Conservation (phyloP, 92 coral and sea anemone species). For the Desmophyllum pertusum region DNA sequence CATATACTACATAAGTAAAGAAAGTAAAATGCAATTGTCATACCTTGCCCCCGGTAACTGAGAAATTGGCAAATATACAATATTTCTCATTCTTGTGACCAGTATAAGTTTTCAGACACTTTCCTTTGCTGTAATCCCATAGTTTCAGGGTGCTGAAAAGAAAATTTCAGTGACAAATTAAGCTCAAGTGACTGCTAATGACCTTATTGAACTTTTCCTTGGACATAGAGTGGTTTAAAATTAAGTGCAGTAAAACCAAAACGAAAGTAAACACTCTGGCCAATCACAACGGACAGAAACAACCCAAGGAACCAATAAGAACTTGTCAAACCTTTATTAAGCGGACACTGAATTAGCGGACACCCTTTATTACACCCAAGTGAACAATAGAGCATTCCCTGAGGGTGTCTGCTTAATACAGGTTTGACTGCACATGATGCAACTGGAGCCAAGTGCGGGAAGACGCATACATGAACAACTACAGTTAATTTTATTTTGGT, state of each 20-base stretch:
- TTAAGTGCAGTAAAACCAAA: too few relatives aligned
- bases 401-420: too few relatives aligned
- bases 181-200: not conserved
- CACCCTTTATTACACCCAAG: not conserved
- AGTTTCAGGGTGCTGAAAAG: slow-evolving; percentile 87
- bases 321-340: too few relatives aligned
- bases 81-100: slow-evolving; percentile 99
- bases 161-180: not conserved
- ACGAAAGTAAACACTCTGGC: too few relatives aligned
- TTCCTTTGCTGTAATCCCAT: slow-evolving; percentile 99
- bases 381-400: not conserved
- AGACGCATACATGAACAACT: too few relatives aligned
- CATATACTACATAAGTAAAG: not conserved
- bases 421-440: too few relatives aligned
- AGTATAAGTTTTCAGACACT: slow-evolving; percentile 97
- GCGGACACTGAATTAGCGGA: too few relatives aligned
- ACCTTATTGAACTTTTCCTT: not conserved
- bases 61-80: slow-evolving; percentile 97
- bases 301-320: too few relatives aligned
- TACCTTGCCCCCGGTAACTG: slow-evolving; percentile 99
- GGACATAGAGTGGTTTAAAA: too few relatives aligned
- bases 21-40: not conserved
- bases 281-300: too few relatives aligned
- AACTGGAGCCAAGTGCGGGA: too few relatives aligned
- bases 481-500: too few relatives aligned